Evolutionary conservation across 2,888 invertebrate genomes (phyloP).

Genomic region (Panopea generosa): DNA sequence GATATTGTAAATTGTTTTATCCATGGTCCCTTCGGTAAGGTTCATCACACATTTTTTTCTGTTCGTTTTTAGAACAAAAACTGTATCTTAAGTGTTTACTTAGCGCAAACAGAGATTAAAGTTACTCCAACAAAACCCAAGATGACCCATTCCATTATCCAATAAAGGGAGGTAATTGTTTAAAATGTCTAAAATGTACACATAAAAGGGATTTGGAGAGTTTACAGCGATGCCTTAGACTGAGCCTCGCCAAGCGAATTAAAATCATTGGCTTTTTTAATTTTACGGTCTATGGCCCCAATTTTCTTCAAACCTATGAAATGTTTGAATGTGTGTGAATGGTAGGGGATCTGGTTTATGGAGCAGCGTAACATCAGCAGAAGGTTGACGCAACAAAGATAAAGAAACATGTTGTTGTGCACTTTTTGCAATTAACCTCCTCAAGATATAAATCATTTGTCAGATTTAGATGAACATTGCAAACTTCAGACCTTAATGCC

Average conservation of each 20-base stretch:
- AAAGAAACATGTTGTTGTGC: slow-evolving; percentile 17
- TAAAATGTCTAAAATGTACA: slow-evolving; percentile 17
- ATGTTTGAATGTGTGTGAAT: slow-evolving; percentile 37
- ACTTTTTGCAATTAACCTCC: slow-evolving; percentile 1
- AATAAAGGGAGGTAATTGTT: slow-evolving; percentile 55
- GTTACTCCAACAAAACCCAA: slow-evolving; percentile 3
- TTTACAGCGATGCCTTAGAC: slow-evolving; percentile 27
- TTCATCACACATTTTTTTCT: not conserved
- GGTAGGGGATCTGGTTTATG: slow-evolving; percentile 24
- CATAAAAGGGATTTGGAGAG: slow-evolving; percentile 45
- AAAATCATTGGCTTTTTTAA: slow-evolving; percentile 59
- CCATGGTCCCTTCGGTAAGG: not conserved
- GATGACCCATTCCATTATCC: slow-evolving; percentile 8
- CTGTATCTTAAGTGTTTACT: too few species aligned
- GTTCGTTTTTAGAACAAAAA: too few species aligned
- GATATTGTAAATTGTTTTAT: too few species aligned
- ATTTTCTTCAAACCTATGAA: slow-evolving; percentile 42
- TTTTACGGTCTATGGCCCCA: slow-evolving; percentile 59
- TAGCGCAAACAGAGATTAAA: too few species aligned
- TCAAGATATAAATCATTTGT: too few species aligned
- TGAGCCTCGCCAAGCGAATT: slow-evolving; percentile 52
- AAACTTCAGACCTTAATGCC: too few species aligned
- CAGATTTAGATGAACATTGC: too few species aligned
- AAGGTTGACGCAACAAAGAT: slow-evolving; percentile 14
- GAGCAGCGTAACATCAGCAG: slow-evolving; percentile 2